Percentiles rank a stretch among this genome's conserved stretches.
phyloP scores from a whole-genome alignment of 1,140 invertebrate species.

The Yoshiicerus persimilis region DNA sequence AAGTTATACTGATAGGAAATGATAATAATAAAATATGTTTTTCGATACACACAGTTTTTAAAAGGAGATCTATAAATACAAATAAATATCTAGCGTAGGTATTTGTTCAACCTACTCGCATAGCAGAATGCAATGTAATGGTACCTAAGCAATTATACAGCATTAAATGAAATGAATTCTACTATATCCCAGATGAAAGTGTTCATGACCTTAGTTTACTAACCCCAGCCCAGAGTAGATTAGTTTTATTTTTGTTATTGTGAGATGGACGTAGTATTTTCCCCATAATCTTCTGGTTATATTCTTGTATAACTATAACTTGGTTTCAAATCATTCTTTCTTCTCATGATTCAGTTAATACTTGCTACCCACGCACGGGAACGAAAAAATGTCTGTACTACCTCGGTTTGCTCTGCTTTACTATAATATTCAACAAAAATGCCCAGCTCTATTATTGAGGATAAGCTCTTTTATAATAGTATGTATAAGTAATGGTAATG shows the following conservation, averaged over 20 bases:
- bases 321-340: neutral
- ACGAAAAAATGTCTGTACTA: neutral
- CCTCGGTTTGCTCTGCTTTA: neutral
- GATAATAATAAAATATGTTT: no score
- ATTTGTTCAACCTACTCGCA: no score
- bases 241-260: neutral
- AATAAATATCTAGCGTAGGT: no score
- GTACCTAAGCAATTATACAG: neutral
- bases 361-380: neutral
- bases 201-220: conserved; percentile 17
- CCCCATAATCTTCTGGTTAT: neutral
- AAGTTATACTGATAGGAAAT: neutral
- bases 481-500: neutral
- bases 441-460: neutral
- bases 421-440: neutral
- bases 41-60: neutral
- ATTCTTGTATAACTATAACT: neutral
- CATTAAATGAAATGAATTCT: neutral
- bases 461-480: neutral
- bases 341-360: neutral
- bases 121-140: neutral
- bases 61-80: neutral
- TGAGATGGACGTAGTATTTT: neutral
- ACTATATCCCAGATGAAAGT: neutral
- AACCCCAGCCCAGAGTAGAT: neutral